Evolutionary conservation across 2,888 invertebrate species (phyloP).

Genomic region (Lottia gigantea): DNA sequence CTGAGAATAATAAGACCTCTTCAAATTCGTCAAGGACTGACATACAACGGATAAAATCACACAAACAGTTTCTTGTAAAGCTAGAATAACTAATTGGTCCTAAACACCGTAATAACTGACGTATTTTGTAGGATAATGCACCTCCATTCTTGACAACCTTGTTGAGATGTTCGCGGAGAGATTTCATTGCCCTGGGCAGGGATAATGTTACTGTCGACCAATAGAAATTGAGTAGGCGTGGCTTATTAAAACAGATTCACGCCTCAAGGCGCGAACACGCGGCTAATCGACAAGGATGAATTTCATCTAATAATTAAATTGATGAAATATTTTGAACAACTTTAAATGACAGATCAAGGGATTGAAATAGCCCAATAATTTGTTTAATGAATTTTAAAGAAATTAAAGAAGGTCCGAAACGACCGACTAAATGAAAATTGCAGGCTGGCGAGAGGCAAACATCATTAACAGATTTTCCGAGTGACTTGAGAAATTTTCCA

Average conservation of each 20-base stretch:
- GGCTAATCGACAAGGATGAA: not conserved
- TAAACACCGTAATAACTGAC: conserved; percentile 4
- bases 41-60: not conserved
- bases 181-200: not conserved
- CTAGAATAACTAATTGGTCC: not conserved
- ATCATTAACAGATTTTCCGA: too few relatives aligned
- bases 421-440: too few relatives aligned
- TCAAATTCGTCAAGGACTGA: too few relatives aligned
- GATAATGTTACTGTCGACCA: not conserved
- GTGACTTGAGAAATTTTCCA: too few relatives aligned
- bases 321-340: conserved; percentile 1
- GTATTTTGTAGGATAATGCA: conserved; percentile 4
- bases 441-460: too few relatives aligned
- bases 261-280: conserved; percentile 2
- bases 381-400: conserved; percentile 7
- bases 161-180: not conserved
- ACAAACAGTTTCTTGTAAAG: not conserved
- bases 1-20: too few relatives aligned
- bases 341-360: not conserved
- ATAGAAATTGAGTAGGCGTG: not conserved
- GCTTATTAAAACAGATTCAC: not conserved
- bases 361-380: not conserved
- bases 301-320: conserved; percentile 3
- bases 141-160: conserved; percentile 4
- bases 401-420: not conserved